Evolutionary conservation across 64 coral and sea anemone genomes (phyloP).

Genomic region (Stichodactyla mertensii): DNA sequence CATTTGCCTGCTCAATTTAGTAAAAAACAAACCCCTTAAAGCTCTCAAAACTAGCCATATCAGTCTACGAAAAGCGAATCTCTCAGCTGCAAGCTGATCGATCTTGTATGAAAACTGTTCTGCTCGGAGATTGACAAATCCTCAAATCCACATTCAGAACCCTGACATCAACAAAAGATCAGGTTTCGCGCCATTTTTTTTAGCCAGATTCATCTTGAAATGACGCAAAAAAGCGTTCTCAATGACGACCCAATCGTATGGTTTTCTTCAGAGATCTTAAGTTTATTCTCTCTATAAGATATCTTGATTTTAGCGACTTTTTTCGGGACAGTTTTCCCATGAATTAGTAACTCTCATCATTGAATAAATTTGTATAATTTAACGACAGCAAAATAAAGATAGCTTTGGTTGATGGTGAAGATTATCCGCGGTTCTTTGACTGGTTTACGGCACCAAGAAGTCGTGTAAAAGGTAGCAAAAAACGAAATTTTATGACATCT

Average conservation of each 20-base stretch:
- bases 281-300: not conserved
- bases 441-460: not conserved
- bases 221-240: not conserved
- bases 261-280: not conserved
- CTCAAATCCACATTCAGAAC: not conserved
- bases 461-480: not conserved
- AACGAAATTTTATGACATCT: not conserved
- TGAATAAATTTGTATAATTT: constrained; percentile 1
- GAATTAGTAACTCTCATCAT: not conserved
- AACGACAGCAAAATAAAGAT: not conserved
- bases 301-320: not conserved
- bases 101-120: too few species aligned
- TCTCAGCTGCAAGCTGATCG: too few species aligned
- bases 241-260: not conserved
- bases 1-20: too few species aligned
- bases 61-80: too few species aligned
- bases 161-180: not conserved
- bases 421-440: not conserved
- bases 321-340: not conserved
- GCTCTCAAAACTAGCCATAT: too few species aligned
- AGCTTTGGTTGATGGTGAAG: not conserved
- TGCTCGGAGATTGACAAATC: not conserved
- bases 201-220: not conserved
- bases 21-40: too few species aligned
- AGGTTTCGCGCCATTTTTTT: not conserved